These are phyloP conservation scores for Pseudochirops corinnae DNA, from an alignment of 2,797 vertebrate species.

Conservation along the genomic window DNA sequence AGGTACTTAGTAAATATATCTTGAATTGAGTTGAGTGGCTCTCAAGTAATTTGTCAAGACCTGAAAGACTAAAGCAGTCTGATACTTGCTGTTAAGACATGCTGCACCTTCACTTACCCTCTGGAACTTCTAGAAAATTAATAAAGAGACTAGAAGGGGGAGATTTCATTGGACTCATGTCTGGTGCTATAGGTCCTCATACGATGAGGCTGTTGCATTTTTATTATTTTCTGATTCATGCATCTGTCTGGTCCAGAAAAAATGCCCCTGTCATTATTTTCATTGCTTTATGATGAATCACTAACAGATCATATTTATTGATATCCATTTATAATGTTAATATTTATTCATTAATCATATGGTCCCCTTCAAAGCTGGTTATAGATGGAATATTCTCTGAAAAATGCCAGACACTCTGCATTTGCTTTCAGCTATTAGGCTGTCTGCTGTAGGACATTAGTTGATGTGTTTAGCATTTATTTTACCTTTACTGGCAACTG, in stretches of 20 bases:
- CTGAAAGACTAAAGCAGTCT: background rate
- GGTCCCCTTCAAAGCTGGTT: background rate
- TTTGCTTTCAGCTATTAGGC: background rate
- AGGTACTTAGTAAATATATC: background rate
- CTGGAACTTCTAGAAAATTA: constrained; percentile 4
- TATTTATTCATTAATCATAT: constrained; percentile 32
- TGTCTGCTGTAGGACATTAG: background rate
- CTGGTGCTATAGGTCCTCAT: background rate
- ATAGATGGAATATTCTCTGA: background rate
- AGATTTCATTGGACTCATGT: too few relatives aligned
- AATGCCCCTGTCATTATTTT: background rate
- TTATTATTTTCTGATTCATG: constrained; percentile 21
- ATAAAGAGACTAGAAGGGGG: background rate
- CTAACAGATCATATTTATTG: constrained; percentile 22
- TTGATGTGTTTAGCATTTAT: background rate
- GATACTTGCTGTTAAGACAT: background rate
- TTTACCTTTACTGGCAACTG: background rate
- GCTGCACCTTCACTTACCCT: background rate
- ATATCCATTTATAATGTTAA: constrained; percentile 39
- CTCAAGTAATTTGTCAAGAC: background rate
- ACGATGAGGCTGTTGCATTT: background rate
- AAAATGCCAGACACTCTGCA: constrained; percentile 1
- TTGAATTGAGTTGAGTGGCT: background rate
- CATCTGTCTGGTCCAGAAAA: constrained; percentile 31
- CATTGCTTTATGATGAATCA: constrained; percentile 33